Evolutionary conservation across 2,888 invertebrate genomes (phyloP).

Genomic region (Dicranocentrus wangi): DNA sequence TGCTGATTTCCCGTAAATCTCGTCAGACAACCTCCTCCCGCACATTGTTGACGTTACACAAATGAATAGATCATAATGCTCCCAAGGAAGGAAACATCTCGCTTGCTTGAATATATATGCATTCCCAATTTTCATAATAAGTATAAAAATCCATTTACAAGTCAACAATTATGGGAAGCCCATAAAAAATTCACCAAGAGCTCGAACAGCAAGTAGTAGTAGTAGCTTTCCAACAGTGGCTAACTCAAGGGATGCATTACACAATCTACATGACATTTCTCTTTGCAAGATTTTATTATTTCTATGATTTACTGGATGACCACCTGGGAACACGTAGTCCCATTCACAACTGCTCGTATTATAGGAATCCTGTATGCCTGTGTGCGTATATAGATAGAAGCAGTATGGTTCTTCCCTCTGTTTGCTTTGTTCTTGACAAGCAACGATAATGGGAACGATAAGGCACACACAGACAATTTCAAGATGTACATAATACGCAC

Average conservation of each 20-base stretch:
- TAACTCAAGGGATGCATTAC: neutral
- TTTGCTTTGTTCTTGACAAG: slow-evolving; percentile 41
- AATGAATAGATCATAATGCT: neutral
- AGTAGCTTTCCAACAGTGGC: neutral
- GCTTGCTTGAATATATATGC: neutral
- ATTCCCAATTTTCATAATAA: slow-evolving; percentile 24
- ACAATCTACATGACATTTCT: slow-evolving; percentile 34
- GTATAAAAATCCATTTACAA: slow-evolving; percentile 24
- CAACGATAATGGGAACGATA: slow-evolving; percentile 43
- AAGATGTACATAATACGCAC: neutral
- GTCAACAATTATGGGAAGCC: slow-evolving; percentile 17
- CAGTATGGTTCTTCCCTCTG: neutral
- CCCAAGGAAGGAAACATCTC: neutral
- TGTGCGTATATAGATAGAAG: too few relatives aligned
- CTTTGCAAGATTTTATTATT: slow-evolving; percentile 48
- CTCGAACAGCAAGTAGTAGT: neutral
- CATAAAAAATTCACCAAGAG: neutral
- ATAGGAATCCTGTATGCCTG: neutral
- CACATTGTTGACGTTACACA: slow-evolving; percentile 10
- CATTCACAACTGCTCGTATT: neutral
- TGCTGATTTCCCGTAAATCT: slow-evolving; percentile 49
- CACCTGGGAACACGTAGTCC: slow-evolving; percentile 65
- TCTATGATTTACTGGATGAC: slow-evolving; percentile 65
- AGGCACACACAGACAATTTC: neutral
- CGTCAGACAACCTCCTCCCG: slow-evolving; percentile 25